These are phyloP conservation scores for Carduelis carduelis DNA, from an alignment of 2,797 vertebrate species.

Conservation along the genomic window DNA sequence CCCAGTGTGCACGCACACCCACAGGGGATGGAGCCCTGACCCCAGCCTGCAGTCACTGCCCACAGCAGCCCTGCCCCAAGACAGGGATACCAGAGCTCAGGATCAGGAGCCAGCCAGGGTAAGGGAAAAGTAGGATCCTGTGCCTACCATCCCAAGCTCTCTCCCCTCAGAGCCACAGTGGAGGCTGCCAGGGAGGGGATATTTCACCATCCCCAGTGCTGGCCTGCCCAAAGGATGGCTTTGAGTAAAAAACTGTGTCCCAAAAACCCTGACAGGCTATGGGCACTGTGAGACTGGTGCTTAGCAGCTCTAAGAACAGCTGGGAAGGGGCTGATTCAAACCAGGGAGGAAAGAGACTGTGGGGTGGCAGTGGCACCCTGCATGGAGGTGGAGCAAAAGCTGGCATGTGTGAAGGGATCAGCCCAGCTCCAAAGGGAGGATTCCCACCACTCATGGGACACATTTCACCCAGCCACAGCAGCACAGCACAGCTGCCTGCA, in stretches of 20 bases:
- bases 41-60: neutral
- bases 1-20: neutral
- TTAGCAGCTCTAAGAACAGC: neutral
- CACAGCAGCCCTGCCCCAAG: neutral
- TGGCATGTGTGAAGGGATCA: neutral
- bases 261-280: neutral
- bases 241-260: neutral
- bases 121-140: neutral
- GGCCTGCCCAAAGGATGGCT: neutral
- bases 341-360: neutral
- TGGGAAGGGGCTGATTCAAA: neutral
- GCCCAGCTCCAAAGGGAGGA: fast-evolving
- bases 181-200: neutral
- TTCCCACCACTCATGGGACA: fast-evolving
- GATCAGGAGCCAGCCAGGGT: neutral
- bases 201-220: neutral
- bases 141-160: neutral
- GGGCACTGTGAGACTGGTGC: neutral
- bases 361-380: neutral
- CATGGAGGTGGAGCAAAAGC: neutral
- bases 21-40: neutral
- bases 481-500: neutral
- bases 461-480: neutral
- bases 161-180: fast-evolving
- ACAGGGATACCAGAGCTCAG: neutral